Evolutionary conservation across 2,888 invertebrate species (phyloP).

Genomic region (Eumerus sabulonum): DNA sequence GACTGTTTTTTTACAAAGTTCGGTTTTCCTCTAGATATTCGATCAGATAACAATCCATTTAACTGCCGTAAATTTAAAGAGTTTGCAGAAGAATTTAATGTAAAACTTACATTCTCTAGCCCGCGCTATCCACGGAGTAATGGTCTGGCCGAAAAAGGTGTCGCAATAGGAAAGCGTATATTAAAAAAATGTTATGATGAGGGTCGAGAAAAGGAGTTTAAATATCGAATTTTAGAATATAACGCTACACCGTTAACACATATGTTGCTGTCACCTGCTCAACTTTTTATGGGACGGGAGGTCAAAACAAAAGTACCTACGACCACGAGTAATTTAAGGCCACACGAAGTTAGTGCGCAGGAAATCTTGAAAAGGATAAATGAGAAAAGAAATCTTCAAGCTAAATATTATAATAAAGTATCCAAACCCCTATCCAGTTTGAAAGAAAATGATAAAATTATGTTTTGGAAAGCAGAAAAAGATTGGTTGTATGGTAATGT

Average conservation of each 20-base stretch:
- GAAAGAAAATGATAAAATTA: constrained; percentile 23
- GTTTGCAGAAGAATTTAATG: constrained; percentile 40
- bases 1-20: constrained; percentile 23
- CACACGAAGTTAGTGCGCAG: not conserved
- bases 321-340: not conserved
- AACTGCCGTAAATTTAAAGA: constrained; percentile 45
- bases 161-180: constrained; percentile 14
- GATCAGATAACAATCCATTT: constrained; percentile 65
- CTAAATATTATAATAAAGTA: not conserved
- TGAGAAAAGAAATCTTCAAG: not conserved
- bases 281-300: constrained; percentile 26
- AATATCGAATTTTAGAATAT: constrained; percentile 27
- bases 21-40: constrained; percentile 25
- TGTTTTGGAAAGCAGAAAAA: constrained; percentile 52
- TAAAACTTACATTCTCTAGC: constrained; percentile 49
- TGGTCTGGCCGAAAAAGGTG: constrained; percentile 4
- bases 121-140: not conserved
- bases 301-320: not conserved
- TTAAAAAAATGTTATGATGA: constrained; percentile 28
- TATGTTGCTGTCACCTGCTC: constrained; percentile 13
- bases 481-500: constrained; percentile 39
- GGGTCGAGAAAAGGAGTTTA: not conserved
- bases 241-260: constrained; percentile 11
- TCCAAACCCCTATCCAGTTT: not conserved
- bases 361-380: not conserved